Conservation (phyloP, 2,888 invertebrate species). For the Lepeophtheirus nordmannii region DNA sequence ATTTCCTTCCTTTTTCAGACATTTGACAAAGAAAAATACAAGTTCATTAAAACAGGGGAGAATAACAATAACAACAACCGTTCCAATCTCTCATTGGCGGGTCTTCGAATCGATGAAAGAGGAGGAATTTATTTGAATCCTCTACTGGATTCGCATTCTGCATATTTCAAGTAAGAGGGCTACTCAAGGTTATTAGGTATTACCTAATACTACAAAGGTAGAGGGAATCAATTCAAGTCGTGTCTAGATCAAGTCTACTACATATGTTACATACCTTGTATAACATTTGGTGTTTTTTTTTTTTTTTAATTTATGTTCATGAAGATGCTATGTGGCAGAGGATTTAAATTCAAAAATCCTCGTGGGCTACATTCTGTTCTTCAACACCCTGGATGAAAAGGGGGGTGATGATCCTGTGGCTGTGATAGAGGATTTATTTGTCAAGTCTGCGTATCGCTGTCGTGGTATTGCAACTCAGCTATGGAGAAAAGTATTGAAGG, state of each 20-base stretch:
- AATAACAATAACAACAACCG: slow-evolving; percentile 10
- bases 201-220: no score
- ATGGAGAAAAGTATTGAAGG: slow-evolving; percentile 20
- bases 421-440: slow-evolving; percentile 22
- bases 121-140: slow-evolving; percentile 22
- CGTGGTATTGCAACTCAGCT: slow-evolving; percentile 21
- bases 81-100: slow-evolving; percentile 15
- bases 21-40: slow-evolving; percentile 24
- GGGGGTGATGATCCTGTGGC: slow-evolving; percentile 19
- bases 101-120: slow-evolving; percentile 19
- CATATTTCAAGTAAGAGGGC: slow-evolving; percentile 16
- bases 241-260: no score
- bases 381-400: slow-evolving; percentile 22
- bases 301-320: no score
- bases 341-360: slow-evolving; percentile 7
- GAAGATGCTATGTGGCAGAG: slow-evolving; percentile 22
- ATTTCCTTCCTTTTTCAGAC: slow-evolving; percentile 14
- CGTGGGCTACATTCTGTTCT: slow-evolving; percentile 19
- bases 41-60: slow-evolving; percentile 12
- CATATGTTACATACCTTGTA: no score
- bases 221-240: no score
- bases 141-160: slow-evolving; percentile 15
- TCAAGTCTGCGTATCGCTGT: slow-evolving; percentile 14
- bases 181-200: no score
- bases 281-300: no score